Evolutionary conservation across 2,888 invertebrate species (phyloP), one percentile per base, ranked within the genome.

Genomic region (Drosophila atroscutellata): DNA sequence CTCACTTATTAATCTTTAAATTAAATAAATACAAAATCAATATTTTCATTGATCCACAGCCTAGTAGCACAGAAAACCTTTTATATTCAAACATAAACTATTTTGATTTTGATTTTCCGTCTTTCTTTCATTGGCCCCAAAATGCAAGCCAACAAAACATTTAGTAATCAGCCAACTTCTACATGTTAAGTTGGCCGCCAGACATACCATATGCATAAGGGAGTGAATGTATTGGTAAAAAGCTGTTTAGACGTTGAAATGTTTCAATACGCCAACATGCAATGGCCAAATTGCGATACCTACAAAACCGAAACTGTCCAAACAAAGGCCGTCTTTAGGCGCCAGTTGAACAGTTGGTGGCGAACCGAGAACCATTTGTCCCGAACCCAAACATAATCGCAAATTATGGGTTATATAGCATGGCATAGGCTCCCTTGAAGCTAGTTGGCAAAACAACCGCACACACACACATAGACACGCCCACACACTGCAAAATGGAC

Each of bases 211-310:
- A 55, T 47, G 49, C 11, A 24, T 28, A 42, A 2, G 36, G 20
- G 13, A 11, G 26, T 39, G 34, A 52, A 50, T 47, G 39, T 34
- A 34, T 36, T 61, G 61, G 49, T 68, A 65, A 71, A 79, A 68
- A 78, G 66, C 62, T 59, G 79, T 79, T 79, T 78, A 70, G 76
- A 73, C 64, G 47, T 34, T 58, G 59, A 66, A 84, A 83, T 85
- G 79, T 75, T 86, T 85, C 85, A 83, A 85, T 86, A 86, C 86
- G 81, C 84, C 75, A 86, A 86, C 85, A 85, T 86, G 87, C 86
- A 87, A 86, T 86, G 68, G 34, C 83, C 68, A 85, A 83, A 85
- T 78, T 81, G 83, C 81, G 85, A 85, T 85, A 83, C 70, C 78
- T 85, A 80, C 75, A 80, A 56, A 59, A 45, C 60, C 70, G 54